Evolutionary conservation across 1,140 invertebrate species (phyloP), one percentile per base, ranked within the genome.

Genomic region (Diploscapter pachys): DNA sequence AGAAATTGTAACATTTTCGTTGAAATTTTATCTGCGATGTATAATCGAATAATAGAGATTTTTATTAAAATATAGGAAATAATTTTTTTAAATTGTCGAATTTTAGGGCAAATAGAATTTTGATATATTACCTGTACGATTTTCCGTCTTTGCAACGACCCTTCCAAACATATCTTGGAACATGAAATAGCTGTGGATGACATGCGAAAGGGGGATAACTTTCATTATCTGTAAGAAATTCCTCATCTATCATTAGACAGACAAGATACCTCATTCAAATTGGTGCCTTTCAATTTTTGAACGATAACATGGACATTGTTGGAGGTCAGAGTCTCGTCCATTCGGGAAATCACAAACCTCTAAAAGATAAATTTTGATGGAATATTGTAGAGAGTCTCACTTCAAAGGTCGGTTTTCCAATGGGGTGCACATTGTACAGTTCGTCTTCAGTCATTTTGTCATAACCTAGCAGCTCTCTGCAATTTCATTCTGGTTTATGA

Each of bases 221-320:
- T 78, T 78, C 63, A 78, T 50, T 11, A 78, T 76, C 74, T 76
- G 74, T 6, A 76, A 67, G 51, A n/a, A 31, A 4, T 8, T 4
- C 5, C 50, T 5, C 13, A 63, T 57, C 13, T 13, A 51, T 6
- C 11, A 11, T 50, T 4, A n/a, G 2, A n/a, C 51, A 5, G 5
- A 3, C 54, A 49, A 5, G 8, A 4, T 31, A 76, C 74, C 61
- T 78, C 74, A 62, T 78, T 78, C 31, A 78, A 59, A 61, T 78
- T 75, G n/a, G 65, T 74, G n/a, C 75, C 77, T 4, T 78, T 71
- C 77, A 78, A 77, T 63, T 74, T 72, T 9, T 78, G 77, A 6
- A 78, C 56, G 50, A 78, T 77, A 1, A 78, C 76, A 31, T 73
- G 64, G n/a, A 78, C 61, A 56, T 78, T 74, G 51, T 54, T 69